Evolutionary conservation across 2,888 invertebrate species (phyloP), one percentile per base, ranked within the genome.

Genomic region (Troilus luridus): DNA sequence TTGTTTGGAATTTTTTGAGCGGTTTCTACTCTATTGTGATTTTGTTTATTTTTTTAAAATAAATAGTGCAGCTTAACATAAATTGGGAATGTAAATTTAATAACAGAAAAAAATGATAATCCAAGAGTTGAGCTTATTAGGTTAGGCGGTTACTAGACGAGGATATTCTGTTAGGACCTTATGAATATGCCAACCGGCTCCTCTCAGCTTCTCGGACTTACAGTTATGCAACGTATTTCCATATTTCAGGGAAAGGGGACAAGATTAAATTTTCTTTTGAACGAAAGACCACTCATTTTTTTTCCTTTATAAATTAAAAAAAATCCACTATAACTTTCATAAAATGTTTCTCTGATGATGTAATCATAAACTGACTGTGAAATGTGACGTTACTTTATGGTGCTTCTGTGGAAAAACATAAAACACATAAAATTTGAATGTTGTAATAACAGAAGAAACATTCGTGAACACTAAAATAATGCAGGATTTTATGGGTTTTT

Each of bases 221-320:
- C 17, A 8, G 27, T 77, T 0, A 41, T 17, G 72, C 72, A 41
- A 41, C 27, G 0, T 41, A 77, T 77, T 77, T 77, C 72, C 27
- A 77, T 77, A 19, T 41, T 77, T 41, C 41, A 77, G 72, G 59
- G 41, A 41, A 77, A 41, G 72, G n/a, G 72, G 27, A 27, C 41
- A 41, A 77, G 19, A 77, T 77, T 77, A 77, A 41, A 77, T 77
- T 77, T 41, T 41, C 72, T 77, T 77, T 27, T 77, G 17, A 27
- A 77, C 27, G 17, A 0, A 12, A 77, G 17, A 12, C 24, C 24
- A 27, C 27, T 41, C 14, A 12, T 27, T 41, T 77, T 41, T 77
- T 41, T 41, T 17, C 21, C 9, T 10, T 77, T 77, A 19, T 2
- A 67, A 41, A 77, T 41, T 41, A 14, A 27, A 77, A 77, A 59